Evolutionary conservation across 1,140 invertebrate species (phyloP), one percentile per base, ranked within the genome.

Genomic region (Aphidius gifuensis): DNA sequence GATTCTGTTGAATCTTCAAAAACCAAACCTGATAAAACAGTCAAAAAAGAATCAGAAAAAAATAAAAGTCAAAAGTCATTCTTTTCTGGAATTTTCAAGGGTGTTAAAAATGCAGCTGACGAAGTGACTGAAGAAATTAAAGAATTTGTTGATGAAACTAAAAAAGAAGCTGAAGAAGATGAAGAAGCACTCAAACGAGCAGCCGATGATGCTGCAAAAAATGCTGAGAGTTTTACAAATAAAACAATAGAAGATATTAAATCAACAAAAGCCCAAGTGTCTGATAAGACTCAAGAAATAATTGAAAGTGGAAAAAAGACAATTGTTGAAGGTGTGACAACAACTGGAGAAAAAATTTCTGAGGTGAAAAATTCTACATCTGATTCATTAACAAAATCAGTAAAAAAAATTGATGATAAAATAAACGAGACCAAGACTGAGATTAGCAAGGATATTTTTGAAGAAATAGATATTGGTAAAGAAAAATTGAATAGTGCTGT

Each of bases 91-190:
- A 66, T 66, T 47, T 67, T 74, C 9, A 72, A 72, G 46, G 68
- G 71, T 2, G 62, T 67, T 0, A 74, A 74, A 11, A 68, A 77
- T 46, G 68, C 76, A 0, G 59, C 48, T 0, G 68, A 71, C 16
- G 68, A 65, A 42, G 53, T 60, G 11, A 38, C 60, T 39, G 63
- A 66, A 6, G 69, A 72, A 11, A 59, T 64, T 6, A 66, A 69
- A 47, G 68, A 68, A 6, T 69, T 68, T 23, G 32, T 69, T 3
- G 65, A 69, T 9, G 62, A 69, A 9, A 69, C 61, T 0, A 65
- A 65, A 48, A 48, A 66, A 60, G 66, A 71, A 53, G 67, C 64
- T 3, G 60, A 57, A 11, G 65, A 66, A 6, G 62, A 68, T 6
- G 9, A 51, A 5, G 47, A 58, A 0, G 1, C 23, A 32, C 23